These are phyloP conservation scores for Petrolisthes cinctipes DNA, from an alignment of 2,888 invertebrate genomes.

Conservation along the genomic window DNA sequence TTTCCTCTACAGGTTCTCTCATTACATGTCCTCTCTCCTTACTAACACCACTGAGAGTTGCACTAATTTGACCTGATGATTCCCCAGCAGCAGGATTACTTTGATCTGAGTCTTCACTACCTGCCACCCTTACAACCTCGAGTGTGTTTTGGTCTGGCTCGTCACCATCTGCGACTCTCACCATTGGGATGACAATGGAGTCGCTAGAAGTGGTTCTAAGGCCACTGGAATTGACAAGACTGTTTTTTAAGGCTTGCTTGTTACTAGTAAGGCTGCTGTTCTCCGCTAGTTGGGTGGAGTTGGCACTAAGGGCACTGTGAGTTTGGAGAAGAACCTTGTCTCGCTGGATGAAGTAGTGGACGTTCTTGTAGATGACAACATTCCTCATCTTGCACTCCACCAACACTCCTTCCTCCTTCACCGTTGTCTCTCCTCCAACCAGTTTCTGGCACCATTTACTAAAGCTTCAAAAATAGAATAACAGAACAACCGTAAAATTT, in stretches of 20 bases:
- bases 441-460: slow-evolving; percentile 31
- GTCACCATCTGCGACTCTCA: too few relatives aligned
- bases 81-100: too few relatives aligned
- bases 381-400: slow-evolving; percentile 64
- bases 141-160: too few relatives aligned
- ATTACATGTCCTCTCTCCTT: too few relatives aligned
- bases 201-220: slow-evolving; percentile 4
- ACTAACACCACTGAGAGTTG: too few relatives aligned
- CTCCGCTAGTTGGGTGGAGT: background rate
- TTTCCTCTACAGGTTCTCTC: too few relatives aligned
- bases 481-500: background rate
- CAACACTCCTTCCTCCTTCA: slow-evolving; percentile 28
- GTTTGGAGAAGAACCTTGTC: slow-evolving; percentile 10
- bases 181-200: background rate
- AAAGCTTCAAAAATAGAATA: slow-evolving; percentile 26
- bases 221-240: background rate
- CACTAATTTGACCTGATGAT: too few relatives aligned
- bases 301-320: background rate
- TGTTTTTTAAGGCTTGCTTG: background rate
- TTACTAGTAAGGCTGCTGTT: background rate
- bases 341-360: slow-evolving; percentile 66
- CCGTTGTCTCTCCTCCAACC: background rate
- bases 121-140: background rate
- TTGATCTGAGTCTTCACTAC: background rate
- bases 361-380: slow-evolving; percentile 66